Evolutionary conservation across 2,113 vertebrate species (phyloP).

Genomic region (Prolemur simus): DNA sequence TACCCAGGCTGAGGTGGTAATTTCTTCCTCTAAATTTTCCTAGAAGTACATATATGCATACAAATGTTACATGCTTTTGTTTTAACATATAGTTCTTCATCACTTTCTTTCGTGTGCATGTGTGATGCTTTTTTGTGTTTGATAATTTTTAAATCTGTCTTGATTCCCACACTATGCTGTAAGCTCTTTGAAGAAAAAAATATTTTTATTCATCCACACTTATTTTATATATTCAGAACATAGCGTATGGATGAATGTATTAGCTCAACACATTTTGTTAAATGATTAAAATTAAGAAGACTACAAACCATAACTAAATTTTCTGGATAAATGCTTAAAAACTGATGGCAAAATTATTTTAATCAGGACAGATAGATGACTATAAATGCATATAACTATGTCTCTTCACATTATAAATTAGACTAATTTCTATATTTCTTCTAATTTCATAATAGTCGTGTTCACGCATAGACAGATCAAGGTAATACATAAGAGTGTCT

Average conservation of each 20-base stretch:
- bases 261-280: neutral
- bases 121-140: neutral
- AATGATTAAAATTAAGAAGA: neutral
- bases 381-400: neutral
- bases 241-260: neutral
- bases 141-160: neutral
- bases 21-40: neutral
- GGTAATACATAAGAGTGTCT: neutral
- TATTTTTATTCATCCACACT: neutral
- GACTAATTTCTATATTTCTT: neutral
- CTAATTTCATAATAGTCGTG: neutral
- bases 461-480: neutral
- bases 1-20: neutral
- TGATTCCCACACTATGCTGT: neutral
- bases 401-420: neutral
- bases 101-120: neutral
- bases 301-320: neutral
- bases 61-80: neutral
- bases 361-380: neutral
- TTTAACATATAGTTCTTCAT: neutral
- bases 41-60: neutral
- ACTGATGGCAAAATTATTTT: neutral
- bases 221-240: neutral
- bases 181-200: neutral
- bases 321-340: neutral